Conservation (phyloP, 2,113 vertebrate genomes). For the Barnardius zonarius region DNA sequence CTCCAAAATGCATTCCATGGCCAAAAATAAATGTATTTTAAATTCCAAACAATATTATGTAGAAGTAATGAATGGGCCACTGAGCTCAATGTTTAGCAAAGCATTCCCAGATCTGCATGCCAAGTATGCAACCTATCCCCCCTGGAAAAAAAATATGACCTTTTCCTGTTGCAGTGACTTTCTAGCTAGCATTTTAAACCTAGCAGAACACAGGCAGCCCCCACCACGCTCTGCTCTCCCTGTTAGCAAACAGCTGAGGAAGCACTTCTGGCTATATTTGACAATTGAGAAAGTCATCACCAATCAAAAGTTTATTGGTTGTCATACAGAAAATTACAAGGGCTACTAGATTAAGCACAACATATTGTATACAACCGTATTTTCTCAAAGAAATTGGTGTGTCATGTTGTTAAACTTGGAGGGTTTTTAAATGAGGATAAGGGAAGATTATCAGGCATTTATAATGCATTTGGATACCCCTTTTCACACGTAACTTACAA, state of each 20-base stretch:
- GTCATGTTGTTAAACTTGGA: background rate
- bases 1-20: background rate
- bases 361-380: background rate
- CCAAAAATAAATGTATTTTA: background rate
- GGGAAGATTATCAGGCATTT: background rate
- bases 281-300: background rate
- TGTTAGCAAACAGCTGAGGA: background rate
- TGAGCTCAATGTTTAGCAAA: background rate
- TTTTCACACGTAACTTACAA: background rate
- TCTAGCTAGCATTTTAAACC: background rate
- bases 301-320: background rate
- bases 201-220: background rate
- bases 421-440: background rate
- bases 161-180: background rate
- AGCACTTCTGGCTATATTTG: background rate
- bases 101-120: background rate
- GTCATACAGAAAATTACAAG: background rate
- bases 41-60: background rate
- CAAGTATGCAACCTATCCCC: background rate
- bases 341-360: background rate
- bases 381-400: background rate
- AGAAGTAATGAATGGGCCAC: background rate
- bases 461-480: background rate
- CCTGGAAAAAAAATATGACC: background rate
- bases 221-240: fast-evolving